These are phyloP conservation scores for Chironomus tentans DNA, from an alignment of 2,888 invertebrate species.

Conservation along the genomic window DNA sequence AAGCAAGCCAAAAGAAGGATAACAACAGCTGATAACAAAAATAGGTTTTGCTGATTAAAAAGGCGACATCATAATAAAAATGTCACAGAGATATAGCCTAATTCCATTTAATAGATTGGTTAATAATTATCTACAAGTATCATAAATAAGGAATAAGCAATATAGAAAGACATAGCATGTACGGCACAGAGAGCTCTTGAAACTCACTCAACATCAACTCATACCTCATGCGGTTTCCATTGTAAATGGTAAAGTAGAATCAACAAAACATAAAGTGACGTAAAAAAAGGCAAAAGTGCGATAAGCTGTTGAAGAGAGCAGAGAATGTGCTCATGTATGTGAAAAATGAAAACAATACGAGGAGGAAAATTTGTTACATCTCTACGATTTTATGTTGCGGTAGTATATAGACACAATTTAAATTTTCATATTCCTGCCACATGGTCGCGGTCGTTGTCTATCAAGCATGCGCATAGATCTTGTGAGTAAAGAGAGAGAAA, in stretches of 20 bases:
- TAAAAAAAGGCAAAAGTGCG: background rate
- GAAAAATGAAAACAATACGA: slow-evolving; percentile 8
- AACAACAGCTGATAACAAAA: too few species aligned
- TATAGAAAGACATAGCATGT: too few species aligned
- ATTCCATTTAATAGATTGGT: too few species aligned
- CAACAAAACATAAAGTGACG: background rate
- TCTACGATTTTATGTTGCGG: background rate
- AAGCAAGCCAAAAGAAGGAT: too few species aligned
- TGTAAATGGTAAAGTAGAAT: background rate
- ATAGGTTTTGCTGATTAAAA: too few species aligned
- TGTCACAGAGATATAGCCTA: too few species aligned
- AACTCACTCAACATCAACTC: background rate
- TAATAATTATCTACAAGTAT: too few species aligned
- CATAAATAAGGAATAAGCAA: too few species aligned
- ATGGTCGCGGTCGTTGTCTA: background rate
- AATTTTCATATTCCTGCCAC: background rate
- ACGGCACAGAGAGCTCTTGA: too few species aligned
- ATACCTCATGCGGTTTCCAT: background rate
- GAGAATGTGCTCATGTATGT: background rate
- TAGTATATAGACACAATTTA: background rate
- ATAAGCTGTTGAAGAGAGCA: background rate
- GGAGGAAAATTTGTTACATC: background rate
- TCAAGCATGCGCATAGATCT: background rate
- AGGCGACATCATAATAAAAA: too few species aligned
- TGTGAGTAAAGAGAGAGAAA: background rate